Evolutionary conservation across 1,140 invertebrate genomes (phyloP), one percentile per base, ranked within the genome.

Genomic region (Wiebesia pumilae): DNA sequence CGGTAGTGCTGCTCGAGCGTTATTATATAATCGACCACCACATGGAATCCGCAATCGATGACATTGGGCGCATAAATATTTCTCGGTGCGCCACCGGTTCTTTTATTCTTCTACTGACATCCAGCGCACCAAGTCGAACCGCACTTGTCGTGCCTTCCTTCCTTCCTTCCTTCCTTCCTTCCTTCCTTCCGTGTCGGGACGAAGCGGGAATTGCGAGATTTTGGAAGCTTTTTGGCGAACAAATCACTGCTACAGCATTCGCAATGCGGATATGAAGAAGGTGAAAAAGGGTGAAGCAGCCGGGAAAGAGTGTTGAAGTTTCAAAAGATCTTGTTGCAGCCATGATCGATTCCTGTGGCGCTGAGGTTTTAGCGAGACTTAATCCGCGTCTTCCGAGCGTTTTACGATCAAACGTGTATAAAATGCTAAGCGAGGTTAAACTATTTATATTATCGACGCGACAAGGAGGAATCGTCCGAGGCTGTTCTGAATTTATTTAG

Each of bases 341-440:
- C 14, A 38, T 38, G 80, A 81, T 81, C 69, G 69, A 81, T 81
- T 40, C 38, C 54, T 69, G 47, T 81, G 62, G 58, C 65, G 33
- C 47, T 69, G 80, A 69, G 30, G 38, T 33, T 65, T 69, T 21
- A 16, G 38, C 27, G n/a, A 47, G n/a, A 19, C 33, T 69, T 69
- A 67, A n/a, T 35, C 79, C 79, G 38, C 67, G 65, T 65, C 58
- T 12, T 33, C 14, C 24, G 35, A 27, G 14, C 78, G 4, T 54
- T 35, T 6, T 6, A n/a, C 58, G 62, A 24, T 1, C 12, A 33
- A 12, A 1, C 24, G 27, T 69, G 62, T 24, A 40, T 65, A 67
- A 10, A 67, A 65, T 38, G 54, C 54, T 43, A 54, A n/a, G 38
- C 58, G 54, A 81, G 80, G n/a, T 30, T 51, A 82, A 82, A 35